These are phyloP conservation scores for Propsilocerus akamusi DNA, from an alignment of 1,140 invertebrate genomes.

Conservation along the genomic window DNA sequence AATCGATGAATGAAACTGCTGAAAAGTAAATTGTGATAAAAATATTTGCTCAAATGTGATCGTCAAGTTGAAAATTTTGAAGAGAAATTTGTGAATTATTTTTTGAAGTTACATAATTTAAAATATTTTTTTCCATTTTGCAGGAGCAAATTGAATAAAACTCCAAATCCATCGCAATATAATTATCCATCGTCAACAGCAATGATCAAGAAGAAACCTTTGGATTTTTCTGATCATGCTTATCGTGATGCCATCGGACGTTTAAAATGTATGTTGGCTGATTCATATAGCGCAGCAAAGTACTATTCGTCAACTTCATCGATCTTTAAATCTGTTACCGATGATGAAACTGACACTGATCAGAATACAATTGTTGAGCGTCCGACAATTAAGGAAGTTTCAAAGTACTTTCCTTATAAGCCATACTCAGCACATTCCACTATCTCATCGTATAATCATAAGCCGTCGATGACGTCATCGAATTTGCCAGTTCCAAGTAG, in stretches of 20 bases:
- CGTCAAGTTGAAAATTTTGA: not conserved
- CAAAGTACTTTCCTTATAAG: constrained; percentile 22
- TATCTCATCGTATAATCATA: not conserved
- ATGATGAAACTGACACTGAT: constrained; percentile 32
- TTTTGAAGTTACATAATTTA: not conserved
- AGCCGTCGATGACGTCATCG: not conserved
- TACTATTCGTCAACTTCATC: not conserved
- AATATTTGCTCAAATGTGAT: not conserved
- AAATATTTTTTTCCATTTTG: not conserved
- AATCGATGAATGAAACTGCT: not conserved
- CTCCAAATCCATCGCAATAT: not conserved
- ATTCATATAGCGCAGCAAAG: constrained; percentile 43
- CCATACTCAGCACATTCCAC: not conserved
- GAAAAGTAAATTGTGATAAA: not conserved
- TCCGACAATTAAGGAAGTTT: constrained; percentile 22
- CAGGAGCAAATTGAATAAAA: not conserved
- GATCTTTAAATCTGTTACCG: constrained; percentile 20
- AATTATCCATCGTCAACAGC: constrained; percentile 11
- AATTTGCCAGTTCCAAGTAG: constrained; percentile 1
- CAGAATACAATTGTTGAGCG: constrained; percentile 21
- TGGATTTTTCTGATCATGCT: constrained; percentile 60
- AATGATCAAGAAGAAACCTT: constrained; percentile 30
- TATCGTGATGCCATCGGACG: constrained; percentile 65
- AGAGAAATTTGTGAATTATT: not conserved
- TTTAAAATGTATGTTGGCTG: constrained; percentile 50